Base-by-base conservation (phyloP, 2,888 invertebrate species). In the Aphodius granarius region DNA sequence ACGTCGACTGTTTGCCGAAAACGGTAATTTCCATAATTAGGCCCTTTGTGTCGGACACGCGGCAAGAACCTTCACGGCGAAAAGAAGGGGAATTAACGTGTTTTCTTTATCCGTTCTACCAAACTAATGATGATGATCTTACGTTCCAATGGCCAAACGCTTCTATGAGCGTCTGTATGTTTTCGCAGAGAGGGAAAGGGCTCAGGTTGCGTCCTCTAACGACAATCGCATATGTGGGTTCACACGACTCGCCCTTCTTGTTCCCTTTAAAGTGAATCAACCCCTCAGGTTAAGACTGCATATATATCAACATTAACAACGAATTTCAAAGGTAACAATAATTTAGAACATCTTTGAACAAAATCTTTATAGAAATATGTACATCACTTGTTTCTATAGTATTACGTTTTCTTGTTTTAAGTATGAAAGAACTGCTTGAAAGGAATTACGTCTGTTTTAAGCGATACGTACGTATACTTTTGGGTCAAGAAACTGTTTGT, bases 101-200 rank as follows among this genome's bases (percentile, higher is more conserved):
- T 68, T 68, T 68, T 68, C 68, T 68, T 68, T 21, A 20, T 20
- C 65, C 65, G 65, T 16, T 65, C 16, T 16, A 16, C n/a, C 19
- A 43, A 43, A 43, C 65, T 68, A 68, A 68, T 68, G 68, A 68
- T 68, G 68, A 68, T 68, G 68, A 68, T 68, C 68, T 68, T 66
- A 43, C 43, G 43, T 43, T 43, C 43, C 43, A 13, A 43, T 43
- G 43, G 43, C 43, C 43, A 43, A 43, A 13, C 43, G 43, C 43
- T 43, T 43, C 9, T 43, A 43, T 68, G 20, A 22, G 68, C 9
- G 15, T 17, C 16, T 65, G 65, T n/a, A 22, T 20, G 68, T 66
- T 66, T 66, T 19, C 66, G 15, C 18, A 19, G 66, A 17, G 66
- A 4, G 16, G 17, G 17, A 17, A 20, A 20, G 66, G 66, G 20